Percentiles rank a stretch among this genome's conserved stretches.
Conservation (phyloP, 2,797 vertebrate species). For the Bradypus variegatus region DNA sequence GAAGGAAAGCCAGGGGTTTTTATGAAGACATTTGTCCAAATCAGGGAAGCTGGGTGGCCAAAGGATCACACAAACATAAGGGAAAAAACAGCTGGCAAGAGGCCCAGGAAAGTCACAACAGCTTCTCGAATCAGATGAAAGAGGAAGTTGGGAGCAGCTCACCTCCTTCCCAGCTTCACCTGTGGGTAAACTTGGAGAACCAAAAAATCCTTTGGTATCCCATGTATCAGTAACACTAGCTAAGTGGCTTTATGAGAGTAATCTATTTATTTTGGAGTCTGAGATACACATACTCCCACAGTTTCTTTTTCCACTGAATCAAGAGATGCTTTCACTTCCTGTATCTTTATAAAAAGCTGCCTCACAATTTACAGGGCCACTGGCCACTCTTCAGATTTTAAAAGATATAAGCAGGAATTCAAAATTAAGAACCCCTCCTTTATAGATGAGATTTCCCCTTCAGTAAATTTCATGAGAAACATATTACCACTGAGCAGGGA, state of each 20-base stretch:
- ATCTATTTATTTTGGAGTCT: not conserved
- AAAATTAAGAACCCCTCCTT: not conserved
- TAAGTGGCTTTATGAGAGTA: not conserved
- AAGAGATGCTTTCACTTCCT: conserved; percentile 27
- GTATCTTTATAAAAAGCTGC: not conserved
- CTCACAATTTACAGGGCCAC: not conserved
- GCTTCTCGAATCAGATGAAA: not conserved
- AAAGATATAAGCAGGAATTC: not conserved
- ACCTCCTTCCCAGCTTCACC: not conserved
- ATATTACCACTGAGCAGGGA: not conserved
- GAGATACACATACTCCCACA: not conserved
- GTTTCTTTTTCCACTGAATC: not conserved
- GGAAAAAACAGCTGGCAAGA: not conserved
- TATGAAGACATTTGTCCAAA: not conserved
- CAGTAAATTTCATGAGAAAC: not conserved
- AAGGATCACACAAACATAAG: rapidly evolving
- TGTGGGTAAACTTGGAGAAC: not conserved
- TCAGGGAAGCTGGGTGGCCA: too few relatives aligned
- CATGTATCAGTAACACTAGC: not conserved
- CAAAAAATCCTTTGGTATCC: not conserved
- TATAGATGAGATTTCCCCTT: not conserved
- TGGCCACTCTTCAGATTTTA: not conserved
- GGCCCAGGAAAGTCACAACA: too few relatives aligned
- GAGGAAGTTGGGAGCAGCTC: rapidly evolving
- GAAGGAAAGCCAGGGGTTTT: not conserved